Percentiles rank a stretch among this genome's conserved stretches.
Evolutionary conservation across 2,888 invertebrate genomes (phyloP).

Genomic region (Rhyacophila evoluta): DNA sequence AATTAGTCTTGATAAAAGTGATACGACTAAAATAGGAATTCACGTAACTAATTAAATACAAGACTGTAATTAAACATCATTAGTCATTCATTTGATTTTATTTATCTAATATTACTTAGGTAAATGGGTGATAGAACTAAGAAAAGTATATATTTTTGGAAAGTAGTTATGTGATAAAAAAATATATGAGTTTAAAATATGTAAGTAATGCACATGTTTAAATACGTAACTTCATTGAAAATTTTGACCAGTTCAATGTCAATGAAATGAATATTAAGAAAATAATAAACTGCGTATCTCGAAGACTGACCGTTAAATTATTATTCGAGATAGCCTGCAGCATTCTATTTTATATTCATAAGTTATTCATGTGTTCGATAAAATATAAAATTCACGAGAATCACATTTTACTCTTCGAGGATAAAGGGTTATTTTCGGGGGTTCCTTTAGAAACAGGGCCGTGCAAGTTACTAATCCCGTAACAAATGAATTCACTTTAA

Average conservation of each 20-base stretch:
- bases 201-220: too few relatives aligned
- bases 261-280: not conserved
- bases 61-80: too few relatives aligned
- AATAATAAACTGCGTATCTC: not conserved
- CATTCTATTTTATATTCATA: slow-evolving; percentile 38
- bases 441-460: slow-evolving; percentile 46
- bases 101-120: too few relatives aligned
- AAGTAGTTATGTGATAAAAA: too few relatives aligned
- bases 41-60: too few relatives aligned
- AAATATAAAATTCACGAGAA: not conserved
- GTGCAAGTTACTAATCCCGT: slow-evolving; percentile 48
- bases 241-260: not conserved
- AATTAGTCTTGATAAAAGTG: too few relatives aligned
- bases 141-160: too few relatives aligned
- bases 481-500: slow-evolving; percentile 46
- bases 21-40: too few relatives aligned
- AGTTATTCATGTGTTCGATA: slow-evolving; percentile 25
- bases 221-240: not conserved
- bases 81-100: too few relatives aligned
- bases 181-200: too few relatives aligned
- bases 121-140: too few relatives aligned
- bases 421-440: slow-evolving; percentile 44
- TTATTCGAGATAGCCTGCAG: not conserved
- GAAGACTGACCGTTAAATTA: not conserved
- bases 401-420: slow-evolving; percentile 12